Evolutionary conservation across 2,888 invertebrate species (phyloP), one percentile per base, ranked within the genome.

Genomic region (Tiphia femorata): DNA sequence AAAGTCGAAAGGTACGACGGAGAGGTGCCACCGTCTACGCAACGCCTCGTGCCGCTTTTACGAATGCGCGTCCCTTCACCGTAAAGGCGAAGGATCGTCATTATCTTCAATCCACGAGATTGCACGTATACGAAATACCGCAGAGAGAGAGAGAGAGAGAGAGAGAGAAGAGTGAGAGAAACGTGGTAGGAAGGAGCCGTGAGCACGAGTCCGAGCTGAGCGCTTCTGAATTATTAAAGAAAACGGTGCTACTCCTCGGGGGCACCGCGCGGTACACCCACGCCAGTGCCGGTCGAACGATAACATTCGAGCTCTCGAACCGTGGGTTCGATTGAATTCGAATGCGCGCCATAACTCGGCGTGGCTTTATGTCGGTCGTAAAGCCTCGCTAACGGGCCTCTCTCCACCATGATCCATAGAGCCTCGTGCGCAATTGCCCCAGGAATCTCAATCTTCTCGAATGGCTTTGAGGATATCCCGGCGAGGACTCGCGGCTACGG

Each of bases 271-370:
- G 38, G 17, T 17, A 38, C 38, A 38, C 19, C 6, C 27, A 10
- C 27, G 27, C 27, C 27, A 27, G 27, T 10, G 38, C 19, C 38
- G 33, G 12, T 33, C 6, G 17, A n/a, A 20, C 21, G 38, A 38
- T 38, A 20, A 38, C 19, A 17, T 38, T 10, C 38, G 20, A 38
- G 38, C 20, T 14, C 43, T 43, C 19, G 19, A 4, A 38, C n/a
- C n/a, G n/a, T n/a, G 17, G 20, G 20, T 38, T 38, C 38, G 38
- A 38, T 38, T 38, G 19, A 38, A 38, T 38, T 38, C 38, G 17
- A 38, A 38, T 19, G 38, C 38, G 1, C 5, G n/a, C 20, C 20
- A 38, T 38, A 38, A 38, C 38, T 38, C 20, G 20, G 19, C 38
- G 38, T 19, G 19, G 38, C 38, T 38, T 38, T 38, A 38, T 38